Conservation (phyloP, 2,113 vertebrate genomes). For the Pagrus major region DNA sequence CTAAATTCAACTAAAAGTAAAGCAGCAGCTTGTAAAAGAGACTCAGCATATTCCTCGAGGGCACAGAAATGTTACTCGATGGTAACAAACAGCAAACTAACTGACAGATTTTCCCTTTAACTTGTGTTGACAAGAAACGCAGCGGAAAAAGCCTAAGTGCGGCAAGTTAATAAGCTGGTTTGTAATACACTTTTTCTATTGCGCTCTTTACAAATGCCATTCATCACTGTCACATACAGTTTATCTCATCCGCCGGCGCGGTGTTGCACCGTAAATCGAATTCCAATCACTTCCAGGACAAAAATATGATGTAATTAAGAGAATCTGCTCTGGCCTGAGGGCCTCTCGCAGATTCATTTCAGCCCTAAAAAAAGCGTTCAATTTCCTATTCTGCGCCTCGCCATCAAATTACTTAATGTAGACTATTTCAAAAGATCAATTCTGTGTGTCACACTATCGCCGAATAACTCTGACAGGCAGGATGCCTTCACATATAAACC, state of each 20-base stretch:
- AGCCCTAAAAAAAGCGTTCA: slow-evolving; percentile 1
- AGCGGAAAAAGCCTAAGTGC: background rate
- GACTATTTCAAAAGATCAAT: slow-evolving; percentile 49
- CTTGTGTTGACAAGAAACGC: slow-evolving; percentile 44
- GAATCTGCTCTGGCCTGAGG: slow-evolving; percentile 23
- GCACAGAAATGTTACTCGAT: too few relatives aligned
- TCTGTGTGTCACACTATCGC: background rate
- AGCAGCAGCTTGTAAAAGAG: slow-evolving; percentile 22
- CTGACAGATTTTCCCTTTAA: slow-evolving; percentile 52
- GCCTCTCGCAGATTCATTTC: slow-evolving; percentile 11
- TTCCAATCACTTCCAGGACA: slow-evolving; percentile 59
- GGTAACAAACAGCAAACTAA: slow-evolving; percentile 21
- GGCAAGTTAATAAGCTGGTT: slow-evolving; percentile 60
- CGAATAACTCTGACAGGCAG: slow-evolving; percentile 26
- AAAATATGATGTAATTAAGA: slow-evolving; percentile 63
- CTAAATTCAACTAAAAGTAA: slow-evolving; percentile 17
- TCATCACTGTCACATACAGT: slow-evolving; percentile 62
- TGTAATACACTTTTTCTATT: slow-evolving; percentile 42
- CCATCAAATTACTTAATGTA: slow-evolving; percentile 16
- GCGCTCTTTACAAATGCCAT: slow-evolving; percentile 53
- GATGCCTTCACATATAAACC: slow-evolving; percentile 43
- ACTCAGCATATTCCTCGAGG: slow-evolving; percentile 10
- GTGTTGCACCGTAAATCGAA: slow-evolving; percentile 47
- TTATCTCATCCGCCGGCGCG: slow-evolving; percentile 42
- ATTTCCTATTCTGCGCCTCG: background rate